These are phyloP conservation scores for Holothuria glaberrima DNA, from an alignment of 35 echinoderm and acorn worm genomes.

Conservation along the genomic window DNA sequence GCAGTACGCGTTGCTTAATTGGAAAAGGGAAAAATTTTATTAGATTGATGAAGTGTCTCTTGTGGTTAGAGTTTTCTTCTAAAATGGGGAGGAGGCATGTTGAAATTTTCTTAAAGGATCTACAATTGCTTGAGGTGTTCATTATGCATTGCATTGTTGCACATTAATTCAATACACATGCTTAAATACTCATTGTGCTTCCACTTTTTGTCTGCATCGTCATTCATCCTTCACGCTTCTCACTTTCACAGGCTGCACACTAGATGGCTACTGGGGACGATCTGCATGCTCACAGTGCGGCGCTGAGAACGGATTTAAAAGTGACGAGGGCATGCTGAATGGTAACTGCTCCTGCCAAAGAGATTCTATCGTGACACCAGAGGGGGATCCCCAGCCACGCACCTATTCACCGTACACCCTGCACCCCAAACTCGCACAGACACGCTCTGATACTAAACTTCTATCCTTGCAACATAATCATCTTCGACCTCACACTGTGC, in stretches of 20 bases:
- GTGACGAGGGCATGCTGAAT: background rate
- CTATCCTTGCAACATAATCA: background rate
- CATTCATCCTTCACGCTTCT: constrained; percentile 19
- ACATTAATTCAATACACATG: too few species aligned
- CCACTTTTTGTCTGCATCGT: too few species aligned
- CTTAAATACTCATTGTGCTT: too few species aligned
- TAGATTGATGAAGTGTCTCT: too few species aligned
- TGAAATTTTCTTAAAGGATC: too few species aligned
- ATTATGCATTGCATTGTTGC: too few species aligned
- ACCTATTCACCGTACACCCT: background rate
- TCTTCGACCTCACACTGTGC: constrained; percentile 18
- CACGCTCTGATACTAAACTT: constrained; percentile 46
- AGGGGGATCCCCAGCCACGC: constrained; percentile 9
- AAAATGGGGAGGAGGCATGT: too few species aligned
- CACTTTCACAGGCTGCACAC: constrained; percentile 16
- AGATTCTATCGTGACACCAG: constrained; percentile 55
- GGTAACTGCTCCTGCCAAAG: background rate
- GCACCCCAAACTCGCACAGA: constrained; percentile 38
- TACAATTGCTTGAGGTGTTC: too few species aligned
- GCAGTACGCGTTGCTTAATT: too few species aligned
- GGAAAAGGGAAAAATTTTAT: too few species aligned
- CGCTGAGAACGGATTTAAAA: constrained; percentile 35
- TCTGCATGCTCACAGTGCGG: constrained; percentile 19
- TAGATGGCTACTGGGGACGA: constrained; percentile 63
- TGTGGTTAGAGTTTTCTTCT: too few species aligned